phyloP scores from a whole-genome alignment of 2,888 invertebrate genomes.

The Lasioglossum vierecki region DNA sequence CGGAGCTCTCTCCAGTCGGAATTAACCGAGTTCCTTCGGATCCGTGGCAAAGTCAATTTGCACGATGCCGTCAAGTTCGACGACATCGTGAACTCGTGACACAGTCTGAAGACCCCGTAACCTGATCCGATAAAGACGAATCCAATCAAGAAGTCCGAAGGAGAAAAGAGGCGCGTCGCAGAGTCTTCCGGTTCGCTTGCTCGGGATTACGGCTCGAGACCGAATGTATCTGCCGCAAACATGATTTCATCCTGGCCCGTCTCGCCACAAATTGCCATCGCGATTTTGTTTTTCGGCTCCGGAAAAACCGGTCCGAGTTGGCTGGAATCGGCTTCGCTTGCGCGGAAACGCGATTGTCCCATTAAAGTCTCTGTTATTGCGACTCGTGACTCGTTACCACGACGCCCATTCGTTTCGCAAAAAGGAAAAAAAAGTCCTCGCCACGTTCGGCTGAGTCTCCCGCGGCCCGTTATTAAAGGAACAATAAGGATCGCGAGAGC shows the following conservation, averaged over 20 bases:
- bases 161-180: slow-evolving; percentile 23
- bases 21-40: slow-evolving; percentile 42
- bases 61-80: slow-evolving; percentile 35
- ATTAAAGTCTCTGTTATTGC: not conserved
- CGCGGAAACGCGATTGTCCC: not conserved
- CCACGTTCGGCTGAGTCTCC: not conserved
- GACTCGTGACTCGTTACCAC: slow-evolving; percentile 2
- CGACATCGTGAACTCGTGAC: slow-evolving; percentile 27
- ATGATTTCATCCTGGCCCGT: not conserved
- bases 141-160: slow-evolving; percentile 44
- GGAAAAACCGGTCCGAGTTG: not conserved
- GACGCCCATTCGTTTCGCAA: not conserved
- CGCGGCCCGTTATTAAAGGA: slow-evolving; percentile 34
- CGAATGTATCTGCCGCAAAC: slow-evolving; percentile 10
- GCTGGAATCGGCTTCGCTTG: not conserved
- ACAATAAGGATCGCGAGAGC: slow-evolving; percentile 38
- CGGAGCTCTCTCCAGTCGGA: not conserved
- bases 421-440: not conserved
- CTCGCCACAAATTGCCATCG: not conserved
- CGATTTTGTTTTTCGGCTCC: not conserved
- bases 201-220: not conserved
- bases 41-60: slow-evolving; percentile 35
- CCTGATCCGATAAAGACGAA: slow-evolving; percentile 47
- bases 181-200: not conserved
- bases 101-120: slow-evolving; percentile 18